Evolutionary conservation across 2,113 vertebrate species (phyloP).

Genomic region (Chaetura pelagica): DNA sequence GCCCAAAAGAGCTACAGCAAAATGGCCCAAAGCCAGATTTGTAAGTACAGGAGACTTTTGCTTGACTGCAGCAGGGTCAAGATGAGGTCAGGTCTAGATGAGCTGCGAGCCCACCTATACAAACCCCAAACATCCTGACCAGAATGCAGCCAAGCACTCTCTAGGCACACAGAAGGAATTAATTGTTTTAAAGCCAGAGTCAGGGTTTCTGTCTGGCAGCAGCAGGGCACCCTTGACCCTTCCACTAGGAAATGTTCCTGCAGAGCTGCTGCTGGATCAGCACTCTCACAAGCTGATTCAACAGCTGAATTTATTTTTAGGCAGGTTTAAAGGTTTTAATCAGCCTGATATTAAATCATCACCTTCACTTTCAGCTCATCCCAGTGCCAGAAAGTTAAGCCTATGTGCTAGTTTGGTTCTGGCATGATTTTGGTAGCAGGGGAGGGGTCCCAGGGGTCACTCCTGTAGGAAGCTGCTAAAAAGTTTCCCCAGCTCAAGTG

Average conservation of each 20-base stretch:
- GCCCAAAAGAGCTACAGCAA: neutral
- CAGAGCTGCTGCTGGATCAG: neutral
- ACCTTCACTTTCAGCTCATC: neutral
- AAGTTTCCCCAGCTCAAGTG: too few species aligned
- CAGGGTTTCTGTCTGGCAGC: neutral
- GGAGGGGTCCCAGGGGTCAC: too few species aligned
- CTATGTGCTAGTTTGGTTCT: too few species aligned
- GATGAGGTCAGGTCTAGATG: neutral
- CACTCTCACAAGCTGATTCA: neutral
- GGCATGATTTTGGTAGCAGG: too few species aligned
- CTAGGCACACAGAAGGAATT: neutral
- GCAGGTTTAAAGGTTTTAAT: neutral
- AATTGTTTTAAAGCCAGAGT: neutral
- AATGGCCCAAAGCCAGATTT: neutral
- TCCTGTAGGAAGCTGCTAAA: too few species aligned
- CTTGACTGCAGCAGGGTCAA: neutral
- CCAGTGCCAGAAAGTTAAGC: too few species aligned
- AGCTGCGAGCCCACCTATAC: neutral
- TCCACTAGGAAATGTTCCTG: neutral
- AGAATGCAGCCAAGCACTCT: neutral
- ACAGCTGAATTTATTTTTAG: neutral
- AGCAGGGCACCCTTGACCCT: neutral
- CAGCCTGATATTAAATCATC: neutral
- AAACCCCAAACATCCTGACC: neutral
- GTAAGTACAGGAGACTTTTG: accelerated